A percentile compares a stretch with the other conserved stretches of the same genome.
Evolutionary conservation across 2,797 vertebrate genomes (phyloP).

Genomic region (Acanthornis magna): DNA sequence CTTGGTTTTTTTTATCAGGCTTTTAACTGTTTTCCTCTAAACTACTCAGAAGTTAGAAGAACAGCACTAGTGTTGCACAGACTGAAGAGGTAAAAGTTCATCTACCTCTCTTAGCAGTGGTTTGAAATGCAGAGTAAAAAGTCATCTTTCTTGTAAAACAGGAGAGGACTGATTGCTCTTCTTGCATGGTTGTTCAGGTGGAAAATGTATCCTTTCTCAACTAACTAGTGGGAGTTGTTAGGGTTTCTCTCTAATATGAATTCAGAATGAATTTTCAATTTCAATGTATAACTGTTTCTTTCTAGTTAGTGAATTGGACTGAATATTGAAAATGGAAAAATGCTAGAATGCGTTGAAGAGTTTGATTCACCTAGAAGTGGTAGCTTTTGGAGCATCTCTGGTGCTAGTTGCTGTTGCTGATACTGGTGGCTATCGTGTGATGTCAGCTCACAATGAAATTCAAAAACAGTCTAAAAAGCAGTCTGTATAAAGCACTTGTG

Average conservation of each 20-base stretch:
- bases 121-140: not conserved
- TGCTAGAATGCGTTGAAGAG: not conserved
- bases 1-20: not conserved
- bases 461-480: not conserved
- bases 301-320: not conserved
- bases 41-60: not conserved
- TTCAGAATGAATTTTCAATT: slow-evolving; percentile 12
- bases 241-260: not conserved
- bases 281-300: not conserved
- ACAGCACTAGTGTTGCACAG: not conserved
- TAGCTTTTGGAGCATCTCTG: not conserved
- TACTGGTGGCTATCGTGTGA: not conserved
- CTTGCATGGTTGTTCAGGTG: not conserved
- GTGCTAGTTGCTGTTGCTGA: not conserved
- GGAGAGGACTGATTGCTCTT: not conserved
- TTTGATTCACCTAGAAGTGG: not conserved
- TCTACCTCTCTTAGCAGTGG: not conserved
- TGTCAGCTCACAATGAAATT: slow-evolving; percentile 4
- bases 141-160: not conserved
- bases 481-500: not conserved
- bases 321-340: not conserved
- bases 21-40: not conserved
- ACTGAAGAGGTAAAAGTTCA: not conserved
- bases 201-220: not conserved
- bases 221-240: not conserved